Evolutionary conservation across 2,113 vertebrate species (phyloP).

Genomic region (Heterochromis multidens): DNA sequence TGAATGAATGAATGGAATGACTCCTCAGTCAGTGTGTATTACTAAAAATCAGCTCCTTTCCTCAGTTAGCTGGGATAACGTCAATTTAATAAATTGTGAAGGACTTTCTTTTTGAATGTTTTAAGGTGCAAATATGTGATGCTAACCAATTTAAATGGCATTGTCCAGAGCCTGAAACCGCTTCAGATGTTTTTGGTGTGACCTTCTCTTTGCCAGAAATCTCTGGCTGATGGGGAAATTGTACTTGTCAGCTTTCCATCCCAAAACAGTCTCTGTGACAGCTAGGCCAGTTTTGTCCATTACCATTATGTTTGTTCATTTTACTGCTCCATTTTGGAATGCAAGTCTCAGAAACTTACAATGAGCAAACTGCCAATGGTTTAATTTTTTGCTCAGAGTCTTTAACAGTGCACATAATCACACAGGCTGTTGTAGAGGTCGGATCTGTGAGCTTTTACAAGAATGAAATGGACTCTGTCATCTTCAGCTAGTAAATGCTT

Average conservation of each 20-base stretch:
- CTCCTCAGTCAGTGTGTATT: background rate
- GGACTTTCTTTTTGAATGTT: background rate
- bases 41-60: background rate
- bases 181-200: background rate
- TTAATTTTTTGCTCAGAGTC: background rate
- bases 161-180: background rate
- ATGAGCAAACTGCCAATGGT: background rate
- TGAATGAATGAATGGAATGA: background rate
- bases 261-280: background rate
- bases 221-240: background rate
- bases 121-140: background rate
- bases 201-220: background rate
- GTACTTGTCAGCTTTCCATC: background rate
- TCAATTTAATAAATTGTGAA: background rate
- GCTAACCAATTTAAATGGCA: background rate
- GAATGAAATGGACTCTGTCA: background rate
- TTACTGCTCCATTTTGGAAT: background rate
- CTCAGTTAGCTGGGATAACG: background rate
- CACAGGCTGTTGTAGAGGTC: background rate
- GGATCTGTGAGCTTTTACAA: background rate
- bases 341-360: background rate
- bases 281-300: background rate
- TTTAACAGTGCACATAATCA: background rate
- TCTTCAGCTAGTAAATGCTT: background rate
- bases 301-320: background rate